These are phyloP conservation scores for Hipposideros armiger DNA, from an alignment of 2,113 vertebrate genomes.

Conservation along the genomic window DNA sequence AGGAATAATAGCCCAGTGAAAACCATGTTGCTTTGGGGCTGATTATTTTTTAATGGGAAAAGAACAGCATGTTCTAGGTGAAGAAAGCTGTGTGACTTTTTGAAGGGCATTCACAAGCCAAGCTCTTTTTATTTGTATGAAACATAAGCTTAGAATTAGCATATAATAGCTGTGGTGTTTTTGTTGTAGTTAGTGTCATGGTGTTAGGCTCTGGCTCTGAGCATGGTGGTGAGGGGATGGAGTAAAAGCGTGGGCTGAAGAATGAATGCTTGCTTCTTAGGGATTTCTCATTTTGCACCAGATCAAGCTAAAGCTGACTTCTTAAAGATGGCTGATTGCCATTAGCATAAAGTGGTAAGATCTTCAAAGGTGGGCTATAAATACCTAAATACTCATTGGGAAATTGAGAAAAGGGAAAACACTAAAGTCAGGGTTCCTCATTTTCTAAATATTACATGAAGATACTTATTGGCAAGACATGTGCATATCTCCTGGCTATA, in stretches of 20 bases:
- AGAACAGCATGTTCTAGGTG: neutral
- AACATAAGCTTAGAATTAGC: neutral
- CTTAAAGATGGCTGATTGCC: neutral
- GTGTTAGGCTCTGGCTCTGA: neutral
- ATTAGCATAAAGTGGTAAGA: neutral
- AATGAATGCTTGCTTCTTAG: neutral
- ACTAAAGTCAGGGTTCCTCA: neutral
- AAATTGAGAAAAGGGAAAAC: slow-evolving; percentile 41
- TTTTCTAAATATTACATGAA: neutral
- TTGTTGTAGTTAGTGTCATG: neutral
- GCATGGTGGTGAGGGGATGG: accelerated
- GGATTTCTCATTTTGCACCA: neutral
- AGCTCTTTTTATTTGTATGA: neutral
- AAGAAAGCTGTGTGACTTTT: neutral
- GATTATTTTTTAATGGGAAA: neutral
- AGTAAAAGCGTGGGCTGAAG: neutral
- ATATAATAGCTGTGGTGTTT: neutral
- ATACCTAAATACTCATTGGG: neutral
- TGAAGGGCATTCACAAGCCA: neutral
- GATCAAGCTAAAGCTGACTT: neutral
- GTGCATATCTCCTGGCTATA: neutral
- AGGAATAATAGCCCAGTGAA: neutral
- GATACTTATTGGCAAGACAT: neutral
- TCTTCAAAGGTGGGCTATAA: neutral
- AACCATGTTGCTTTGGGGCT: neutral